Percentiles rank a stretch among this genome's conserved stretches.
Evolutionary conservation across 1,140 invertebrate species (phyloP).

Genomic region (Anoplophora glabripennis): DNA sequence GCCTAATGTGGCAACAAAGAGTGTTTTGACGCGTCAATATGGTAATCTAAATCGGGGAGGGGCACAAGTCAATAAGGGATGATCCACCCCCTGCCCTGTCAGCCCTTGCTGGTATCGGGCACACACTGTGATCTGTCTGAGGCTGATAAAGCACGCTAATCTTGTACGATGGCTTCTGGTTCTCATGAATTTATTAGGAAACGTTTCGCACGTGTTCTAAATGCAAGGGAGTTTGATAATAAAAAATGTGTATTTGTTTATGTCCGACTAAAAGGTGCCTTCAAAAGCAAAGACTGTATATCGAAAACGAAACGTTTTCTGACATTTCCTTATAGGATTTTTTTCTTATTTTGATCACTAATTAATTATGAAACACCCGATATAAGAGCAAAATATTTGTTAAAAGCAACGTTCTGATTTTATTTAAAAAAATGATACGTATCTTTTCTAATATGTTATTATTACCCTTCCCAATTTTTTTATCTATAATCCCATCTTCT

Average conservation of each 20-base stretch:
- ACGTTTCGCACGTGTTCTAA: not conserved
- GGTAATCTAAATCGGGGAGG: constrained; percentile 30
- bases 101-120: constrained; percentile 6
- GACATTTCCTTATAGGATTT: too few relatives aligned
- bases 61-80: constrained; percentile 28
- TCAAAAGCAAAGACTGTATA: too few relatives aligned
- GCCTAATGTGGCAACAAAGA: constrained; percentile 34
- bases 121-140: constrained; percentile 18
- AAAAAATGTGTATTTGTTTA: too few relatives aligned
- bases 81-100: constrained; percentile 13
- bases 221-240: not conserved
- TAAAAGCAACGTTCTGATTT: too few relatives aligned
- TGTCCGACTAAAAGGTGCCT: too few relatives aligned
- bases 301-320: too few relatives aligned
- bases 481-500: constrained; percentile 27
- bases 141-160: constrained; percentile 25
- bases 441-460: too few relatives aligned
- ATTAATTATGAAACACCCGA: too few relatives aligned
- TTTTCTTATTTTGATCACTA: too few relatives aligned
- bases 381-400: too few relatives aligned
- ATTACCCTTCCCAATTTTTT: constrained; percentile 9
- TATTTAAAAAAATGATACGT: too few relatives aligned
- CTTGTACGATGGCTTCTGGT: constrained; percentile 10
- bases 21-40: constrained; percentile 38
- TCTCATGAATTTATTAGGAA: constrained; percentile 16